Evolutionary conservation across 1,140 invertebrate species (phyloP), one percentile per base, ranked within the genome.

Genomic region (Lepidurus couesii): DNA sequence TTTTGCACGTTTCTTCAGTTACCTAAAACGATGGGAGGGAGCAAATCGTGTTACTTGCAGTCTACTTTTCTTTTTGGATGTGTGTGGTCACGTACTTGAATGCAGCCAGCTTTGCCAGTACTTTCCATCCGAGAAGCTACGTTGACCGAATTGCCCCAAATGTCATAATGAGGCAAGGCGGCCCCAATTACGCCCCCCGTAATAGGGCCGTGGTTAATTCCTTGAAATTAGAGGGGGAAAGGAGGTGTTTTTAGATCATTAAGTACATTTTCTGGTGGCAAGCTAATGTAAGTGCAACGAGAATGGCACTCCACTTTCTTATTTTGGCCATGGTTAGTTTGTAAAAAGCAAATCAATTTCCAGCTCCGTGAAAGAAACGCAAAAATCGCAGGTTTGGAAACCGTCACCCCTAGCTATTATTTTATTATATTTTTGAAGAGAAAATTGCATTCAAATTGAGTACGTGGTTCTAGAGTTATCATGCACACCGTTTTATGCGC

Each of bases 141-240:
- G 84, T 98, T 98, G 0, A 98, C 96, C 1, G 95, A 95, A 83
- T 98, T 97, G 0, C 95, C 94, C 93, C 95, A 97, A 83, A 98
- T 97, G 83, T 97, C 96, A 84, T 97, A 98, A 84, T 97, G 95
- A 4, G 96, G 96, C 84, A 98, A 98, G 34, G 93, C 87, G 0
- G 95, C 95, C 13, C 95, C 95, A 82, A 98, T 98, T 0, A 97
- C 95, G 3, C 96, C 95, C 0, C 95, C 95, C 0, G 94, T 97
- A 11, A 97, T 95, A 11, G 95, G 95, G 0, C 96, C 95, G 84
- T 98, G 93, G 87, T 97, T 98, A 78, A 98, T 95, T 21, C 96
- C 89, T 90, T 80, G 10, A 81, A 82, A 34, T 34, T 34, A 34
- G 34, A 34, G 34, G 4, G 34, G 34, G 34, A 34, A 3, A 34